These are phyloP conservation scores for Lepidochitona cinerea DNA, from an alignment of 2,888 invertebrate species.

Conservation along the genomic window DNA sequence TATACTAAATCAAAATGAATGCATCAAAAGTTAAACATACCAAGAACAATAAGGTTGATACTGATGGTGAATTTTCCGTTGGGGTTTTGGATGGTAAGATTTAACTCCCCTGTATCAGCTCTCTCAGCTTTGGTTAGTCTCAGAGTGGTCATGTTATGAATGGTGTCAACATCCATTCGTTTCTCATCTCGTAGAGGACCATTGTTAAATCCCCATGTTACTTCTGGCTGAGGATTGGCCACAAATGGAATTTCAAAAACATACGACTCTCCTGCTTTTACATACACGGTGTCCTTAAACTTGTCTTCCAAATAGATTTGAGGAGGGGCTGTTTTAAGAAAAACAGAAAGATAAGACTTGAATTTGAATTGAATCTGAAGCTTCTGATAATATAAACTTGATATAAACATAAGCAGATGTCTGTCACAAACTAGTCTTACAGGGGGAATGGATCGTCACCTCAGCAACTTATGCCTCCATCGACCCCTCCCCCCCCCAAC, in stretches of 20 bases:
- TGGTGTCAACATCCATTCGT: constrained; percentile 63
- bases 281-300: constrained; percentile 59
- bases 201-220: constrained; percentile 62
- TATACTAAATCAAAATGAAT: too few relatives aligned
- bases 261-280: constrained; percentile 63
- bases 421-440: too few relatives aligned
- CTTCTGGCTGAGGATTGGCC: constrained; percentile 70
- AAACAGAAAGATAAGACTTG: not conserved
- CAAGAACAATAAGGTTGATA: constrained; percentile 72
- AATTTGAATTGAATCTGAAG: too few relatives aligned
- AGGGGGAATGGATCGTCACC: too few relatives aligned
- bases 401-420: too few relatives aligned
- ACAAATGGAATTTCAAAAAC: constrained; percentile 70
- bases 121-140: constrained; percentile 59
- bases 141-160: constrained; percentile 65
- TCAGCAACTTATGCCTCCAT: too few relatives aligned
- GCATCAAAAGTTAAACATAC: too few relatives aligned
- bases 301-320: constrained; percentile 60
- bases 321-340: constrained; percentile 51
- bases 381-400: too few relatives aligned
- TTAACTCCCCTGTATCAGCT: constrained; percentile 65
- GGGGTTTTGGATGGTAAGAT: constrained; percentile 61
- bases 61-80: constrained; percentile 61
- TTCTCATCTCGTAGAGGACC: constrained; percentile 59
- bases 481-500: too few relatives aligned